These are phyloP conservation scores for Drosophila testacea DNA, from an alignment of 2,888 invertebrate species.

Conservation along the genomic window DNA sequence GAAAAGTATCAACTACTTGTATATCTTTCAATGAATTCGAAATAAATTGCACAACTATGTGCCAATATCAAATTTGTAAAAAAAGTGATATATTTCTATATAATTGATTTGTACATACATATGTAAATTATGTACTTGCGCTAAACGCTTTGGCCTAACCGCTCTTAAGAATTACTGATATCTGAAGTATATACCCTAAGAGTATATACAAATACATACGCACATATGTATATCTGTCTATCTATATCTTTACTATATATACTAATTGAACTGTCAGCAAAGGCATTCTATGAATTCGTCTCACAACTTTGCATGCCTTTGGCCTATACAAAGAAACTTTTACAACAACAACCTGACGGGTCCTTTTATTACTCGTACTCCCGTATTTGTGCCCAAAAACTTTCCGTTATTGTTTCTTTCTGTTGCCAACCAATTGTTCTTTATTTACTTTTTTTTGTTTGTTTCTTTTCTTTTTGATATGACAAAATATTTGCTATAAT, in stretches of 20 bases:
- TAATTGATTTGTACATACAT: constrained; percentile 16
- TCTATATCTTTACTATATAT: constrained; percentile 21
- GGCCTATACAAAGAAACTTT: constrained; percentile 46
- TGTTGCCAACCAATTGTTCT: constrained; percentile 6
- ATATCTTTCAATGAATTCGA: constrained; percentile 23
- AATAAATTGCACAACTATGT: constrained; percentile 44
- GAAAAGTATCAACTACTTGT: constrained; percentile 8
- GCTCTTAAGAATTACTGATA: constrained; percentile 27
- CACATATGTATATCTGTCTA: constrained; percentile 26
- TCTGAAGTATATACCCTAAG: constrained; percentile 17
- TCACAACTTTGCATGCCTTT: constrained; percentile 64
- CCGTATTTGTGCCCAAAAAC: neutral
- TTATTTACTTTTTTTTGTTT: constrained; percentile 16
- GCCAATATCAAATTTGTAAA: constrained; percentile 20
- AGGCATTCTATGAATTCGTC: constrained; percentile 40
- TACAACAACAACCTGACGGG: constrained; percentile 23
- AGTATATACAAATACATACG: constrained; percentile 23
- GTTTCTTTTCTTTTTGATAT: constrained; percentile 42
- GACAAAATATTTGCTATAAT: constrained; percentile 70
- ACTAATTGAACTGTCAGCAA: constrained; percentile 56
- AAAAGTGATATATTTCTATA: constrained; percentile 8
- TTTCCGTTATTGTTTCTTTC: constrained; percentile 37
- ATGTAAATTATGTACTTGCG: constrained; percentile 20
- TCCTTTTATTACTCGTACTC: constrained; percentile 42
- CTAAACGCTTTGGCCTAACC: constrained; percentile 68